A percentile compares a stretch with the other conserved stretches of the same genome.
Conservation (phyloP, 2,888 invertebrate genomes). For the Mesorhabditis spiculigera region DNA sequence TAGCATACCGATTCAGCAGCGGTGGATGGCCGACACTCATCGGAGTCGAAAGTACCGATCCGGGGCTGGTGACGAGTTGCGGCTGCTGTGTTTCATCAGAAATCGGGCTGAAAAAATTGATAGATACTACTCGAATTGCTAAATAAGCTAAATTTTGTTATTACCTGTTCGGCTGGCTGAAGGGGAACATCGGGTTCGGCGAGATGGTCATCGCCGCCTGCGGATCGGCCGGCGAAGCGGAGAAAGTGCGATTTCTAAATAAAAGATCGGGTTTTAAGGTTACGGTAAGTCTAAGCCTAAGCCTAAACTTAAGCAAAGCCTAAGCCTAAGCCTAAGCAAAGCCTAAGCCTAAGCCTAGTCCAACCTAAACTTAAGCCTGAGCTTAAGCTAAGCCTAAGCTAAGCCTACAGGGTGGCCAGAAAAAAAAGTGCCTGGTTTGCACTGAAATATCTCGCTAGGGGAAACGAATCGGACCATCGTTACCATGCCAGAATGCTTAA, state of each 20-base stretch:
- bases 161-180: conserved; percentile 1
- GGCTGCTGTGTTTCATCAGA: conserved; percentile 37
- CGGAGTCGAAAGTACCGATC: conserved; percentile 18
- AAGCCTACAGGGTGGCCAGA: too few species aligned
- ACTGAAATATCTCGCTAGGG: too few species aligned
- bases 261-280: not conserved
- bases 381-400: too few species aligned
- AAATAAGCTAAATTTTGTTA: not conserved
- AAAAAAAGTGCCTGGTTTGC: too few species aligned
- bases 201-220: not conserved
- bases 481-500: too few species aligned
- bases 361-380: too few species aligned
- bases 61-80: conserved; percentile 31
- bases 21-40: conserved; percentile 11
- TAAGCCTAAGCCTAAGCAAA: not conserved
- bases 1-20: conserved; percentile 18
- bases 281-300: not conserved
- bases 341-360: too few species aligned
- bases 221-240: not conserved
- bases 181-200: not conserved
- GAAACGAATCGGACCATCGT: too few species aligned
- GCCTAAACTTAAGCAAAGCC: not conserved
- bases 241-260: not conserved
- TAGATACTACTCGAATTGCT: too few species aligned
- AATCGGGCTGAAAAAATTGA: conserved; percentile 23